Percentiles rank a stretch among this genome's conserved stretches.
These are phyloP conservation scores for Gallinago media DNA, from an alignment of 2,113 vertebrate genomes.

Conservation along the genomic window DNA sequence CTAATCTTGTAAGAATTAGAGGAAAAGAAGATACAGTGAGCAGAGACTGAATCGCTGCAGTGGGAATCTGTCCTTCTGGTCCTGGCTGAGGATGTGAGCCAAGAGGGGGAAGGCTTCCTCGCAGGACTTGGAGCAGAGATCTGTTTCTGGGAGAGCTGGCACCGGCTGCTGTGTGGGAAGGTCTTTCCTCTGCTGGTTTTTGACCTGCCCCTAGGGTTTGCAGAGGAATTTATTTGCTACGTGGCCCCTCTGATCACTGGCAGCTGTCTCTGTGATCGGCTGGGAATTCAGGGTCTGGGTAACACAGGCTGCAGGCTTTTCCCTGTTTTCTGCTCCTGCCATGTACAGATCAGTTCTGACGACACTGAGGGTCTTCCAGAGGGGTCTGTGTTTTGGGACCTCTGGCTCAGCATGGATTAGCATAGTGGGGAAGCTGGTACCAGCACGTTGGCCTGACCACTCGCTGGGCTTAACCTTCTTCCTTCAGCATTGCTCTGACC, in stretches of 20 bases:
- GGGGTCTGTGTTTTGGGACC: neutral
- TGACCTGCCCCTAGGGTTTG: conserved; percentile 1
- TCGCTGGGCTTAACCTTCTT: rapidly evolving
- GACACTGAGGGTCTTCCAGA: neutral
- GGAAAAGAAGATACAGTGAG: neutral
- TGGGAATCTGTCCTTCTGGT: neutral
- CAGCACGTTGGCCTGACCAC: neutral
- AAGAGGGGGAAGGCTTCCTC: neutral
- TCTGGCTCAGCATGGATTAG: neutral
- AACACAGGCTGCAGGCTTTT: neutral
- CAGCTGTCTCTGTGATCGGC: neutral
- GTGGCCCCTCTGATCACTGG: neutral
- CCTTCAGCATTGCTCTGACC: neutral
- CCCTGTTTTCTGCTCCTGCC: neutral
- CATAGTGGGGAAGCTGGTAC: neutral
- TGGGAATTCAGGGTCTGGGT: neutral
- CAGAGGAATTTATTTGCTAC: conserved; percentile 2
- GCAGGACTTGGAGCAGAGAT: neutral
- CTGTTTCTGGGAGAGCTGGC: neutral
- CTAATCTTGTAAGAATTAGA: neutral
- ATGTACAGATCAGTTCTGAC: neutral
- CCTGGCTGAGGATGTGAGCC: neutral
- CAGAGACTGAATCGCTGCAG: neutral
- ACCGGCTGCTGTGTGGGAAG: neutral
- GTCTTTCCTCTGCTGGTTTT: conserved; percentile 37